phyloP scores from a whole-genome alignment of 2,797 vertebrate species.

The Intellagama lesueurii region DNA sequence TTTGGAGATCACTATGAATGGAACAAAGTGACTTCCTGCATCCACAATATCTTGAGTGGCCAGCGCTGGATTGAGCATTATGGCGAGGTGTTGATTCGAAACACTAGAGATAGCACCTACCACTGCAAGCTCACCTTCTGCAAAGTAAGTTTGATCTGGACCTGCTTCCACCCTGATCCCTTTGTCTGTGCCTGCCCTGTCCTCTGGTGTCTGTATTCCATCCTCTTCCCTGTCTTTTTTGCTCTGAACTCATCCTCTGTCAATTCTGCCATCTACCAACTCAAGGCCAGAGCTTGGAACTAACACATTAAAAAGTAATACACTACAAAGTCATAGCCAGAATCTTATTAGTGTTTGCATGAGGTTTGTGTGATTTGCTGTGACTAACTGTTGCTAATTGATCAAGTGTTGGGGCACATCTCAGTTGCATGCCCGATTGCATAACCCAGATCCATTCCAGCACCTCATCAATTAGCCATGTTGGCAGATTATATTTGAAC shows the following conservation, averaged over 20 bases:
- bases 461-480: too few relatives aligned
- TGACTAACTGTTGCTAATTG: too few relatives aligned
- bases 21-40: conserved; percentile 97
- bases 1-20: conserved; percentile 95
- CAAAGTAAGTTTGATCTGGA: conserved; percentile 79
- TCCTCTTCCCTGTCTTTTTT: neutral
- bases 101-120: conserved; percentile 85
- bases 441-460: too few relatives aligned
- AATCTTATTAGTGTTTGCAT: too few relatives aligned
- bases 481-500: too few relatives aligned
- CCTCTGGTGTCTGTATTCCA: neutral
- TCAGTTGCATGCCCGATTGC: too few relatives aligned
- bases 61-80: conserved; percentile 96
- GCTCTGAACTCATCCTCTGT: neutral
- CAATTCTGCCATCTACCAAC: neutral
- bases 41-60: conserved; percentile 95
- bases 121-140: conserved; percentile 94
- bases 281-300: neutral
- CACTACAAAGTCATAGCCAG: neutral
- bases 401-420: too few relatives aligned
- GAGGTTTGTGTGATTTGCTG: too few relatives aligned
- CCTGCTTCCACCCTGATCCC: too few relatives aligned
- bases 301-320: neutral
- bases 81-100: conserved; percentile 90
- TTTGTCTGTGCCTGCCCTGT: too few relatives aligned